Percentiles rank a stretch among this genome's conserved stretches.
Conservation (phyloP, 2,797 vertebrate genomes). For the Melanotaenia pygmaea region DNA sequence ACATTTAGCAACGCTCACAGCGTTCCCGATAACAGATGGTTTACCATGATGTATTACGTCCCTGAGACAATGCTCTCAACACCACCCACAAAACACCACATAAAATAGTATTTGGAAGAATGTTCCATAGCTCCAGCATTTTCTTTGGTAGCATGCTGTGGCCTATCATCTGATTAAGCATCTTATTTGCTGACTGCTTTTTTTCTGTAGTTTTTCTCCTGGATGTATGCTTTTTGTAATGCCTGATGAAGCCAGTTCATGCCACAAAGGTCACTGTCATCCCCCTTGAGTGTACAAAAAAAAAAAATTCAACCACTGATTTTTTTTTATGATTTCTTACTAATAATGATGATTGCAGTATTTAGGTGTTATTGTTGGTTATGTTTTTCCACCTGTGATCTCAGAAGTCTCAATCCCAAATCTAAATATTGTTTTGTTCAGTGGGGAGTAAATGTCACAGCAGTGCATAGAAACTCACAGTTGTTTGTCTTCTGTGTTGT, state of each 20-base stretch:
- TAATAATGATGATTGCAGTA: slow-evolving; percentile 54
- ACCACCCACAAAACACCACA: background rate
- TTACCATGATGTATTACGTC: background rate
- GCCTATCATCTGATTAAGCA: background rate
- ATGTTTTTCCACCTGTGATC: slow-evolving; percentile 53
- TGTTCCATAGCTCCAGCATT: background rate
- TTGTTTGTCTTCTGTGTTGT: slow-evolving; percentile 57
- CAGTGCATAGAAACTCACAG: slow-evolving; percentile 58
- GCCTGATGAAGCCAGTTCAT: background rate
- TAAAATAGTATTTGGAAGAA: too few species aligned
- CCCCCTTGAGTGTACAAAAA: background rate
- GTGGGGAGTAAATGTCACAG: slow-evolving; percentile 66
- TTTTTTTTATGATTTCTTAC: slow-evolving; percentile 1
- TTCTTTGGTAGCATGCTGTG: background rate
- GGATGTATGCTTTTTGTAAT: background rate
- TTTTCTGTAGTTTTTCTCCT: background rate
- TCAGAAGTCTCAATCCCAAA: slow-evolving; percentile 70
- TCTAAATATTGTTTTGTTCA: slow-evolving; percentile 67
- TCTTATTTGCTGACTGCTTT: background rate
- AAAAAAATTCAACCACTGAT: background rate
- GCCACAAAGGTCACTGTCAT: background rate
- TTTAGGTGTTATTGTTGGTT: slow-evolving; percentile 31
- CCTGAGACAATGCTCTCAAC: background rate
- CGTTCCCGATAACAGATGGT: background rate
- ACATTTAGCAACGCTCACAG: background rate